Evolutionary conservation across 2,797 vertebrate species (phyloP).

Genomic region (Catharus ustulatus): DNA sequence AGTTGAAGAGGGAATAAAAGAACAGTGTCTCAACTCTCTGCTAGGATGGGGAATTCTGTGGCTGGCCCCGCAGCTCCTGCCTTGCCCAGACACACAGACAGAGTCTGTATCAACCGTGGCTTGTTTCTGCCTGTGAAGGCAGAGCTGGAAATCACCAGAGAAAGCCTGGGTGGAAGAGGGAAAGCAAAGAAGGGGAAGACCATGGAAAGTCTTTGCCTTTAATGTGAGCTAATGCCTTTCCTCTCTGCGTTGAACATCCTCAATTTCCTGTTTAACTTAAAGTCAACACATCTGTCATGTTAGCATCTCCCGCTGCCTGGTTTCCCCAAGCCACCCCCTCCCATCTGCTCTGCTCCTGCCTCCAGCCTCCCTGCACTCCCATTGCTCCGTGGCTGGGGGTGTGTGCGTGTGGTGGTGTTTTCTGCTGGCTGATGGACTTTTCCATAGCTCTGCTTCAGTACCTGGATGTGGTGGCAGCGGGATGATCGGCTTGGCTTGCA

Average conservation of each 20-base stretch:
- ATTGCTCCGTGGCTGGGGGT: neutral
- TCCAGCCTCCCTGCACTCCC: constrained; percentile 11
- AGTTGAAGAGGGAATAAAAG: neutral
- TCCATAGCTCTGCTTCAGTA: constrained; percentile 44
- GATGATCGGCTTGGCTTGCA: constrained; percentile 78
- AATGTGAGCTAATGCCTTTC: constrained; percentile 11
- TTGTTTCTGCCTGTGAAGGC: neutral
- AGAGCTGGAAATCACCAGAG: neutral
- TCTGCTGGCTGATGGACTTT: constrained; percentile 66
- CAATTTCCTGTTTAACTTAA: constrained; percentile 60
- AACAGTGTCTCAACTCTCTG: neutral
- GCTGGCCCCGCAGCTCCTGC: neutral
- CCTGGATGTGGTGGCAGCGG: constrained; percentile 46
- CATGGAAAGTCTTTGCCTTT: constrained; percentile 1
- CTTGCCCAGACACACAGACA: neutral
- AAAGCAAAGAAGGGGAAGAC: neutral
- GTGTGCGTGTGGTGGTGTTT: constrained; percentile 5
- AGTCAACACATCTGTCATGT: constrained; percentile 72
- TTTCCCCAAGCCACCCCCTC: constrained; percentile 64
- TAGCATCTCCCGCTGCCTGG: constrained; percentile 44
- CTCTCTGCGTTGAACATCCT: constrained; percentile 26
- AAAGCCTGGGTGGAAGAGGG: neutral
- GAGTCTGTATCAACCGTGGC: neutral
- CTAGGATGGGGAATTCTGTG: neutral
- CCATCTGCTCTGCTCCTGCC: constrained; percentile 58